These are phyloP conservation scores for Percopsis omiscomaycus DNA, from an alignment of 2,797 vertebrate genomes.

Conservation along the genomic window DNA sequence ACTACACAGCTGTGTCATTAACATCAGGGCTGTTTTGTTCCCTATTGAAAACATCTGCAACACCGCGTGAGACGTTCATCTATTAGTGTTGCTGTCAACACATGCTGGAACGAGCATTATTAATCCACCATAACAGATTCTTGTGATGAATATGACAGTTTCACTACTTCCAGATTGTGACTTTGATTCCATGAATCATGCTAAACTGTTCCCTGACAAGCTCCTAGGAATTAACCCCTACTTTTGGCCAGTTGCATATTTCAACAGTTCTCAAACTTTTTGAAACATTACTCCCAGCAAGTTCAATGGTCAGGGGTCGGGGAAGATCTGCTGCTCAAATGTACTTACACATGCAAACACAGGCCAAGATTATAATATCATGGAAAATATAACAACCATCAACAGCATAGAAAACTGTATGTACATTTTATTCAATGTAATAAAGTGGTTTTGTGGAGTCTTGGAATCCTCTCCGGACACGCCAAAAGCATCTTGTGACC, in stretches of 20 bases:
- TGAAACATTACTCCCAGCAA: too few relatives aligned
- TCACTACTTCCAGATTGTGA: constrained; percentile 36
- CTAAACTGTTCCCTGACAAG: constrained; percentile 60
- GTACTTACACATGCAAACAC: neutral
- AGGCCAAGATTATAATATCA: neutral
- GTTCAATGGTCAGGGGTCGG: too few relatives aligned
- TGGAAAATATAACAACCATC: neutral
- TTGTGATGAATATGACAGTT: constrained; percentile 14
- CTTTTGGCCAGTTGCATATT: constrained; percentile 6
- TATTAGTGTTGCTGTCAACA: constrained; percentile 49
- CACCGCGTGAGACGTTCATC: constrained; percentile 25
- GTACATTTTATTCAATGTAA: too few relatives aligned
- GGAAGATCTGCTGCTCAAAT: too few relatives aligned
- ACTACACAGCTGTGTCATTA: constrained; percentile 3
- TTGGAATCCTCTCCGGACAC: too few relatives aligned
- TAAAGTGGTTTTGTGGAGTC: too few relatives aligned
- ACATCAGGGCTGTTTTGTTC: constrained; percentile 25
- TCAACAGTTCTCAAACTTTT: too few relatives aligned
- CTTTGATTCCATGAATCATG: constrained; percentile 36
- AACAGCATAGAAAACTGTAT: neutral
- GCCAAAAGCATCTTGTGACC: too few relatives aligned
- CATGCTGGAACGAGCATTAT: constrained; percentile 36
- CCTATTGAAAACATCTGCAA: constrained; percentile 20
- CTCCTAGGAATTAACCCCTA: constrained; percentile 48
- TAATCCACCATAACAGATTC: constrained; percentile 24